phyloP scores from a whole-genome alignment of 2,113 vertebrate genomes.

The Eudyptes chrysolophus region DNA sequence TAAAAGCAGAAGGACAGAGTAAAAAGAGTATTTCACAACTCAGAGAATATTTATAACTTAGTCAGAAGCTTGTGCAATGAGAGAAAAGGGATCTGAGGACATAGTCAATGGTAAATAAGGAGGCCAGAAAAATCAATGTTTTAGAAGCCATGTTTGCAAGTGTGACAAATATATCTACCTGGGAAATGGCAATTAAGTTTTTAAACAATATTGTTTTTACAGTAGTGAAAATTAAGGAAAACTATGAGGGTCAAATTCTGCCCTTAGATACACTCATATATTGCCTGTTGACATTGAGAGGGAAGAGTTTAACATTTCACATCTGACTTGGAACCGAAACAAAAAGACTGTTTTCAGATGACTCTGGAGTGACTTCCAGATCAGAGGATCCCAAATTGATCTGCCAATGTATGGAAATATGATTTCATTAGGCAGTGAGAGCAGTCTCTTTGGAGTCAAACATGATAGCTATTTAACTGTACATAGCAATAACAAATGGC shows the following conservation, averaged over 20 bases:
- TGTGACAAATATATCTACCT: background rate
- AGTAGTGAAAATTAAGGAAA: background rate
- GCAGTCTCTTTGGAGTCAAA: background rate
- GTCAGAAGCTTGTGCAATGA: background rate
- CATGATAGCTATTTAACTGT: background rate
- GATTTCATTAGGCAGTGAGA: background rate
- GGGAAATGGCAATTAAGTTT: background rate
- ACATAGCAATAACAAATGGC: background rate
- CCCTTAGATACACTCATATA: background rate
- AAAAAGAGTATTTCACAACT: background rate
- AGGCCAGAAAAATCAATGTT: background rate
- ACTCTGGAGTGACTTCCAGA: slow-evolving; percentile 8
- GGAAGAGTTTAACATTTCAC: background rate
- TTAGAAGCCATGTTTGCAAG: background rate
- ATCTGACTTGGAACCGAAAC: slow-evolving; percentile 3
- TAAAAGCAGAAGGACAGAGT: background rate
- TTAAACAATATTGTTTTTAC: background rate
- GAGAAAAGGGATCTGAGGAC: background rate
- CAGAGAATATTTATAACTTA: background rate
- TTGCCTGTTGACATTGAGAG: background rate
- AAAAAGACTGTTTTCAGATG: slow-evolving; percentile 14
- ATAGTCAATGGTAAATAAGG: background rate
- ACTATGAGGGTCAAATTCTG: background rate
- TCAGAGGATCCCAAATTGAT: background rate
- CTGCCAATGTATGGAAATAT: background rate